Evolutionary conservation across 37 sponge, comb jelly and placozoan species (phyloP).

Genomic region (Aplysina aerophoba): DNA sequence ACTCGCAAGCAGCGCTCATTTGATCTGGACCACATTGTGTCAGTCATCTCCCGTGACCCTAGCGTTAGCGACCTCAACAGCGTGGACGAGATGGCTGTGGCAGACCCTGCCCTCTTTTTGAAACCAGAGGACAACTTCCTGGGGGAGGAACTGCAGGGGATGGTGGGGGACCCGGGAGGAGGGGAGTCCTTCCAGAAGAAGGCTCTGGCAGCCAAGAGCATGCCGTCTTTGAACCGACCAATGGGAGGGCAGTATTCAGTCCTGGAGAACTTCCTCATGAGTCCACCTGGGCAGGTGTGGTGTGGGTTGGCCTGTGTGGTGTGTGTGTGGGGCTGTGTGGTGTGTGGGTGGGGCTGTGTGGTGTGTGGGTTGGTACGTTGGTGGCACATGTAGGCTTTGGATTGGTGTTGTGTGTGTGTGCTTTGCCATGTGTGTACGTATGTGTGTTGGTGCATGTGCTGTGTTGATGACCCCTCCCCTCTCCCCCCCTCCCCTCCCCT

Average conservation of each 20-base stretch:
- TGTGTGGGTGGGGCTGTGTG: too few species aligned
- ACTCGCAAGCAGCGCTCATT: neutral
- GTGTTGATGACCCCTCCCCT: too few species aligned
- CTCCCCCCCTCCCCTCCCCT: too few species aligned
- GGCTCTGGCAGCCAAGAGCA: neutral
- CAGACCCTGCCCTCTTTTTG: neutral
- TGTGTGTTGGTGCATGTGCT: neutral
- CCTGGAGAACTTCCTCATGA: neutral
- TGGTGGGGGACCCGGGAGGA: neutral
- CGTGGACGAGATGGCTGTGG: neutral
- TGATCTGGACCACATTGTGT: slow-evolving; percentile 26
- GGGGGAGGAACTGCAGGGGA: neutral
- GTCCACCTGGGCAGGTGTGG: slow-evolving; percentile 10
- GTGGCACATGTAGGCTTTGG: too few species aligned
- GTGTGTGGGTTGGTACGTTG: too few species aligned
- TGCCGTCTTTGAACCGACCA: slow-evolving; percentile 7
- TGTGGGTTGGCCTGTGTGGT: too few species aligned
- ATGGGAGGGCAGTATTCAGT: neutral
- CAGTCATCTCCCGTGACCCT: neutral
- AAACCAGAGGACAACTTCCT: neutral
- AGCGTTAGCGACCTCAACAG: neutral
- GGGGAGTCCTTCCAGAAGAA: neutral
- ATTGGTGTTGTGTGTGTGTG: neutral
- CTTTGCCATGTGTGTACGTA: neutral
- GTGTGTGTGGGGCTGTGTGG: too few species aligned